Evolutionary conservation across 2,797 vertebrate species (phyloP), one percentile per base, ranked within the genome.

Genomic region (Huso huso): DNA sequence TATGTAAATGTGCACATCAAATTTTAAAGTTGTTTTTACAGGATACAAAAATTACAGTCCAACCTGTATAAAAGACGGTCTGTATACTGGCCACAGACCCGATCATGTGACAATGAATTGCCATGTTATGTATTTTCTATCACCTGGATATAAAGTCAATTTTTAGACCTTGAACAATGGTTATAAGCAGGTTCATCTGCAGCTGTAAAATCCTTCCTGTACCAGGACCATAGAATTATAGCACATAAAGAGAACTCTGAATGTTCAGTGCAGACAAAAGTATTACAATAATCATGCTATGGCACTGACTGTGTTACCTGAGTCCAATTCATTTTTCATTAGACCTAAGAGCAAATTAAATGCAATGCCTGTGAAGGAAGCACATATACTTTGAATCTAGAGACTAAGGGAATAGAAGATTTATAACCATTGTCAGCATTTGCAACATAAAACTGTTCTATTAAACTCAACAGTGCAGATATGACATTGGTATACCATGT

Each of bases 381-480:
- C 61, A 72, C 66, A 79, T 82, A 70, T 78, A 68, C 52, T 75
- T 76, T 79, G 73, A 71, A 79, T 79, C 74, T 70, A 74, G 71
- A 65, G 76, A 79, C 65, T 62, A 69, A 57, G 61, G 68, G 73
- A 68, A 73, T 69, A 66, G 53, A 74, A 83, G 76, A 86, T 89
- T 86, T 84, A 87, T 87, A 73, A 59, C 74, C 68, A 70, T 78
- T 82, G 79, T 81, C 79, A 77, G 73, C 73, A 79, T 82, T 84
- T 84, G 82, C 81, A 87, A 87, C 81, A 85, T 83, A 84, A 83
- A 86, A 81, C 78, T 75, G 74, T 72, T 81, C 78, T 68, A 76
- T 84, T 82, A 78, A 81, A 80, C 75, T 75, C 75, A 64, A 72
- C 71, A 68, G 69, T 75, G 72, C 71, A 73, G 78, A 78, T 66